Evolutionary conservation across 2,888 invertebrate genomes (phyloP).

Genomic region (Enoplolaimus lenunculus): DNA sequence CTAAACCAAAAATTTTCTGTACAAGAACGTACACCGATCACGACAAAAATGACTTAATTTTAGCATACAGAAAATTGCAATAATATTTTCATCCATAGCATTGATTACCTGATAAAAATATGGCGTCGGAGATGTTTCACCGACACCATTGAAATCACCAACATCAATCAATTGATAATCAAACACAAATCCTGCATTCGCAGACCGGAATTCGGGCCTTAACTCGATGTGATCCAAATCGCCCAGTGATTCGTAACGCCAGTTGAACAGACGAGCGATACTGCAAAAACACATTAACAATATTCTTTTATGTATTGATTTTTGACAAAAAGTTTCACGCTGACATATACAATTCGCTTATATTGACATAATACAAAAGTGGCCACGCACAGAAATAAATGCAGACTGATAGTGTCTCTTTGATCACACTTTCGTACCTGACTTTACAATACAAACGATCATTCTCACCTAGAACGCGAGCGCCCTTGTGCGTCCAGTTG

Average conservation of each 20-base stretch:
- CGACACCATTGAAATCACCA: constrained; percentile 84
- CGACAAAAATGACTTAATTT: no score
- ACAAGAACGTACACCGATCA: no score
- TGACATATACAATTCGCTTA: background rate
- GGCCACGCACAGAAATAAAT: no score
- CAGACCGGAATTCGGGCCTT: constrained; percentile 66
- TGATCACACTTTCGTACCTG: no score
- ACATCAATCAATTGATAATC: constrained; percentile 94
- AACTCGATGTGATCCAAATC: constrained; percentile 74
- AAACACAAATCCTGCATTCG: constrained; percentile 78
- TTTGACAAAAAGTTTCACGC: background rate
- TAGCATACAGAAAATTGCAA: no score
- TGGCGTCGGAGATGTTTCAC: constrained; percentile 92
- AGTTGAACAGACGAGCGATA: constrained; percentile 46
- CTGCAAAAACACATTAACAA: constrained; percentile 32
- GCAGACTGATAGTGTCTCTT: no score
- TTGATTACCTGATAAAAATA: constrained; percentile 96
- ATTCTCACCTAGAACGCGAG: constrained; percentile 59
- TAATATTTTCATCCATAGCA: no score
- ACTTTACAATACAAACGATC: no score
- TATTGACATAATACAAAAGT: no score
- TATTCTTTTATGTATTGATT: constrained; percentile 6
- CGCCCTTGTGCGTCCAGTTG: constrained; percentile 95
- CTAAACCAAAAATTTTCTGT: no score
- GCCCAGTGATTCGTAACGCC: constrained; percentile 54